A percentile compares a stretch with the other conserved stretches of the same genome.
Evolutionary conservation across 2,113 vertebrate species (phyloP).

Genomic region (Neolamprologus caudopunctatus): DNA sequence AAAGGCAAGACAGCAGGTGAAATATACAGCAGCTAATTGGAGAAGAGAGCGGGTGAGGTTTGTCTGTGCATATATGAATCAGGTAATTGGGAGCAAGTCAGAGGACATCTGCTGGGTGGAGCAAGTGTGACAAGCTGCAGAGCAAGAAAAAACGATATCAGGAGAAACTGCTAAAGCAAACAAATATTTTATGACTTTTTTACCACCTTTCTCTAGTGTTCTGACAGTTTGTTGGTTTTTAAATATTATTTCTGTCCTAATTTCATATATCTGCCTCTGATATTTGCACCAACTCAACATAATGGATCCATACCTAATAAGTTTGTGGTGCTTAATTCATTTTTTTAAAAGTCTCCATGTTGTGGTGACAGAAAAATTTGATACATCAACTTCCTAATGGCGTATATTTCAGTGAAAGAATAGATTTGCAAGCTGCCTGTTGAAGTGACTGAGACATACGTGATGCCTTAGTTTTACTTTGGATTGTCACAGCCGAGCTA

Average conservation of each 20-base stretch:
- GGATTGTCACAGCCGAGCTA: not conserved
- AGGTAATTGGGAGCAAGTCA: not conserved
- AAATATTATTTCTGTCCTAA: not conserved
- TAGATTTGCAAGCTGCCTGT: not conserved
- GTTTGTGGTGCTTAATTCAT: not conserved
- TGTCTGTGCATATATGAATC: not conserved
- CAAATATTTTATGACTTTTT: not conserved
- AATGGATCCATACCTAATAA: not conserved
- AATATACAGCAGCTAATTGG: not conserved
- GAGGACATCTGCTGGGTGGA: not conserved
- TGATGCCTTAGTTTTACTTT: not conserved
- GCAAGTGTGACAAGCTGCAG: not conserved
- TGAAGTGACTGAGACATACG: not conserved
- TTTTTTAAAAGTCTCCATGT: not conserved
- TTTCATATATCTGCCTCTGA: not conserved
- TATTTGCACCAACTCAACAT: not conserved
- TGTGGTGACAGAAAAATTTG: not conserved
- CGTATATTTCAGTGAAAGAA: not conserved
- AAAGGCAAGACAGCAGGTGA: not conserved
- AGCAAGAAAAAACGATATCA: not conserved
- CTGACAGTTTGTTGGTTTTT: not conserved
- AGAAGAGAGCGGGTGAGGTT: not conserved
- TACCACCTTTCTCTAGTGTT: not conserved
- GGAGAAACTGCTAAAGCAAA: not conserved
- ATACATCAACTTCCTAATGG: not conserved